Percentiles rank a stretch among this genome's conserved stretches.
phyloP scores from a whole-genome alignment of 1,140 invertebrate genomes.

The Drosophila varians region DNA sequence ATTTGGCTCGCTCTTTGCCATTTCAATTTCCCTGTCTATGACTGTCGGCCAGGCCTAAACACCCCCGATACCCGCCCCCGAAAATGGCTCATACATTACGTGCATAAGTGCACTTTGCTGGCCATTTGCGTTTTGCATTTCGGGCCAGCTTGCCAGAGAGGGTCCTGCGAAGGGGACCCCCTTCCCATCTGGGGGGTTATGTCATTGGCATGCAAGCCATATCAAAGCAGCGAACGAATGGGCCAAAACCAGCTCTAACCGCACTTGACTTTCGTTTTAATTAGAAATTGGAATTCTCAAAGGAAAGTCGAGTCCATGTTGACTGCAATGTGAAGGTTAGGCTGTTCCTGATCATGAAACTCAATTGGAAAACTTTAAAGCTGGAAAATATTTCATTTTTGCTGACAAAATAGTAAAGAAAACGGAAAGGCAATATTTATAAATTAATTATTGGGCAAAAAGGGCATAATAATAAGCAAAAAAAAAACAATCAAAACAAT shows the following conservation, averaged over 20 bases:
- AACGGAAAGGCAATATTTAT: too few species aligned
- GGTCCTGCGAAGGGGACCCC: not conserved
- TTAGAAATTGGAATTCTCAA: constrained; percentile 33
- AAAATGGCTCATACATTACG: constrained; percentile 53
- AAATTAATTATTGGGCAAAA: too few species aligned
- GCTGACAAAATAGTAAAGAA: too few species aligned
- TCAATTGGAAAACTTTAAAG: not conserved
- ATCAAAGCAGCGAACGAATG: constrained; percentile 10
- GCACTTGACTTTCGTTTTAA: constrained; percentile 53
- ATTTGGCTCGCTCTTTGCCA: constrained; percentile 42
- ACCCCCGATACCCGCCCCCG: constrained; percentile 14
- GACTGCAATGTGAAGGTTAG: constrained; percentile 23
- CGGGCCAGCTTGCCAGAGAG: constrained; percentile 13
- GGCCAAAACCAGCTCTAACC: constrained; percentile 20
- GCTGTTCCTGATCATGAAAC: not conserved
- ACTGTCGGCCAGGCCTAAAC: constrained; percentile 7
- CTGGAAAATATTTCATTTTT: too few species aligned
- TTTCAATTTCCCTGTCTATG: constrained; percentile 37
- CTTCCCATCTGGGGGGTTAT: constrained; percentile 24
- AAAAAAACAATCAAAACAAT: too few species aligned
- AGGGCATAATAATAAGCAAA: too few species aligned
- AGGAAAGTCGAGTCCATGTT: constrained; percentile 3
- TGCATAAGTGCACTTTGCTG: constrained; percentile 65
- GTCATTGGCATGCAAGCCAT: constrained; percentile 47
- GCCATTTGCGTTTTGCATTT: constrained; percentile 60